Evolutionary conservation across 2,888 invertebrate genomes (phyloP), one percentile per base, ranked within the genome.

Genomic region (Lapara coniferarum): DNA sequence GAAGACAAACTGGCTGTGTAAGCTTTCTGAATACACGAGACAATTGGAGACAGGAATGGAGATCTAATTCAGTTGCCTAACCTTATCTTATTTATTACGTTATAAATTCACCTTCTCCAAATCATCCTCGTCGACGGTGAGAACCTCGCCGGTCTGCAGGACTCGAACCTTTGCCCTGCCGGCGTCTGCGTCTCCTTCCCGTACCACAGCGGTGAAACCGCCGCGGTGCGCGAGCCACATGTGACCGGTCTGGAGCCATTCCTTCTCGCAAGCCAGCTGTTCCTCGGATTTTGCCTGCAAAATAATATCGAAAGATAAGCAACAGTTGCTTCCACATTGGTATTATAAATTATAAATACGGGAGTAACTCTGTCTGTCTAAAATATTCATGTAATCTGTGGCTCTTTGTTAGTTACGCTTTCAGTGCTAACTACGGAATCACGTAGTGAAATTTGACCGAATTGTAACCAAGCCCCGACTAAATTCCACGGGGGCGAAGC

Each of bases 171-270:
- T 95, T 67, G 97, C 94, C 79, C 97, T 96, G 67, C 96, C 96
- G 0, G 95, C 89, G 74, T 96, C 95, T 14, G 98, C 73, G 95
- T 96, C 79, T 96, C 96, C 92, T 96, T 79, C 99, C 96, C 86
- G 97, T 95, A 89, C 82, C 16, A 93, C 98, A 0, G 96, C 96
- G 1, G 98, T 97, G 89, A 98, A 99, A 13, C 99, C 99, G 14
- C 97, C 97, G 70, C 98, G 96, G 91, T 99, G 99, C 69, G 98
- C 96, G 80, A 99, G 92, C 99, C 99, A 99, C 84, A 98, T 96
- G 79, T 96, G 96, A 73, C 97, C 96, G 10, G 95, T 94, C 76
- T 95, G 94, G 25, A 96, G 95, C 83, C 96, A 95, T 91, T 97
- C 91, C 95, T 97, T 92, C 82, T 96, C 96, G 77, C 94, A 91